These are phyloP conservation scores for Protula sp. DNA, from an alignment of 2,888 invertebrate genomes.

Conservation along the genomic window DNA sequence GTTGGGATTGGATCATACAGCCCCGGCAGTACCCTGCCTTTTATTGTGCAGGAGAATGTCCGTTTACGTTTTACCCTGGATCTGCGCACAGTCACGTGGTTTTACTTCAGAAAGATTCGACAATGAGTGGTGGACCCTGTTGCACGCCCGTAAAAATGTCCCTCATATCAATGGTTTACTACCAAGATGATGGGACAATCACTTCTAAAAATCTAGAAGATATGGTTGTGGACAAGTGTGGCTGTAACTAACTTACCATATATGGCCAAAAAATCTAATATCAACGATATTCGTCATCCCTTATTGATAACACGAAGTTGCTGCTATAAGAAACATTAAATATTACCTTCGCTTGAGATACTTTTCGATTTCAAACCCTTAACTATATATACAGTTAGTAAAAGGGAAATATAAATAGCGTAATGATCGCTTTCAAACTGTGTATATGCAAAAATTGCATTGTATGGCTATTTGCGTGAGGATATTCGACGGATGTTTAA, in stretches of 20 bases:
- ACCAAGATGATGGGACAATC: background rate
- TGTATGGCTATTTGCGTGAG: too few relatives aligned
- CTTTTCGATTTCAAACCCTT: too few relatives aligned
- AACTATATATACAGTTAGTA: too few relatives aligned
- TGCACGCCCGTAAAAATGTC: conserved; percentile 70
- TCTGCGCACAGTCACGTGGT: conserved; percentile 83
- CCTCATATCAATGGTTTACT: background rate
- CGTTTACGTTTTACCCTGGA: conserved; percentile 77
- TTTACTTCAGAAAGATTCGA: conserved; percentile 64
- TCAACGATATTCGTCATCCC: too few relatives aligned
- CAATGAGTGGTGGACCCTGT: conserved; percentile 69
- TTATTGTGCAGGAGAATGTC: conserved; percentile 93
- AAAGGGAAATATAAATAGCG: too few relatives aligned
- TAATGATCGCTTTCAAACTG: too few relatives aligned
- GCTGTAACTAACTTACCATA: background rate
- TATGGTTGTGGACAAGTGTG: background rate
- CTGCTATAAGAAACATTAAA: too few relatives aligned
- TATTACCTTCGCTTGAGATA: too few relatives aligned
- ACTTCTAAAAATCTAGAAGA: background rate
- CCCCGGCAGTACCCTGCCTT: conserved; percentile 92
- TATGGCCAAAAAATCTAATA: too few relatives aligned
- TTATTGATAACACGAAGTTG: too few relatives aligned
- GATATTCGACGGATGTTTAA: too few relatives aligned
- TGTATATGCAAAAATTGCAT: too few relatives aligned
- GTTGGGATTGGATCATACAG: conserved; percentile 97